Conservation (phyloP, 1,140 invertebrate genomes). For the Bilobella aurantiaca region DNA sequence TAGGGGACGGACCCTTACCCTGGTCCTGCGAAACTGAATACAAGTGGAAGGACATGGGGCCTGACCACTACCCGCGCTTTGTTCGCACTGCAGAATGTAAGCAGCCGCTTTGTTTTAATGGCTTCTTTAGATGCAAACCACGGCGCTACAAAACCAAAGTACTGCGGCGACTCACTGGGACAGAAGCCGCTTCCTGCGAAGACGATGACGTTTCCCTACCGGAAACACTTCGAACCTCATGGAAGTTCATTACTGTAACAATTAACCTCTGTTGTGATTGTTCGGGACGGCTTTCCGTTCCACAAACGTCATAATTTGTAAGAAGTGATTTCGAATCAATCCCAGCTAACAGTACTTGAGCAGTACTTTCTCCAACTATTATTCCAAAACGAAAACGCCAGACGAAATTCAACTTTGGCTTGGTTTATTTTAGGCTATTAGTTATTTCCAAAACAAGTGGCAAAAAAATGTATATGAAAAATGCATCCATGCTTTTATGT, state of each 20-base stretch:
- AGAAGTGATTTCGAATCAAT: not conserved
- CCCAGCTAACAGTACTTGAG: too few relatives aligned
- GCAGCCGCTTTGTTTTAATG: constrained; percentile 27
- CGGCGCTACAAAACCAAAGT: constrained; percentile 34
- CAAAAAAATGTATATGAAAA: too few relatives aligned
- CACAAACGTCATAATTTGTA: not conserved
- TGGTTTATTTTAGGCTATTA: too few relatives aligned
- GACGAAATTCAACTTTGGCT: too few relatives aligned
- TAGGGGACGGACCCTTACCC: constrained; percentile 19
- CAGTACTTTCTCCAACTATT: too few relatives aligned
- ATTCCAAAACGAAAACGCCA: too few relatives aligned
- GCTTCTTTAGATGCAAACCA: constrained; percentile 31
- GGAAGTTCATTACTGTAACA: constrained; percentile 31
- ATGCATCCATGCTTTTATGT: too few relatives aligned
- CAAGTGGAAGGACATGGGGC: constrained; percentile 1
- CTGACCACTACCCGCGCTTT: constrained; percentile 32
- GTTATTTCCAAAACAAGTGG: too few relatives aligned
- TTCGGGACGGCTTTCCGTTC: constrained; percentile 12
- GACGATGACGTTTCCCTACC: constrained; percentile 33
- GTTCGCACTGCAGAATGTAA: constrained; percentile 34
- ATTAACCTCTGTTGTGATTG: constrained; percentile 30
- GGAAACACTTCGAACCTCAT: constrained; percentile 21
- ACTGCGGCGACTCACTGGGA: constrained; percentile 16
- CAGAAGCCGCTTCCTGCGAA: constrained; percentile 24
- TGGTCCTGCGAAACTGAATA: constrained; percentile 29